Evolutionary conservation across 2,113 vertebrate species (phyloP).

Genomic region (Fulmarus glacialis): DNA sequence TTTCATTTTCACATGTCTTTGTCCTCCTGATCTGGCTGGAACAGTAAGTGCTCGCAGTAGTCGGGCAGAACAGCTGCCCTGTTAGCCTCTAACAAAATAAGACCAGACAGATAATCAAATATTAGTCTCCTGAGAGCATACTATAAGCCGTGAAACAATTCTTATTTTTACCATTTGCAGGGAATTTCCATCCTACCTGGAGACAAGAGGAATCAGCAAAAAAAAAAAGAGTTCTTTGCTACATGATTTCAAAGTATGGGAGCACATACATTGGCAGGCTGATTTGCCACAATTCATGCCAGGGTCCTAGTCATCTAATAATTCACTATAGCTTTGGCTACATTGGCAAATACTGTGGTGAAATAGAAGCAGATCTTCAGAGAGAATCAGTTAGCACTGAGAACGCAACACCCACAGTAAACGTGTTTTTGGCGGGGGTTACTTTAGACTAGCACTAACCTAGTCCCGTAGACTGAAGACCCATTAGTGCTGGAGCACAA

Average conservation of each 20-base stretch:
- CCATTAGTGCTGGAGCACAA: not conserved
- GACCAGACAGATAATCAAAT: constrained; percentile 34
- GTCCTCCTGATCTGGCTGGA: constrained; percentile 49
- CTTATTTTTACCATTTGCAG: not conserved
- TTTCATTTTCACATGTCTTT: constrained; percentile 56
- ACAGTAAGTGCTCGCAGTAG: constrained; percentile 38
- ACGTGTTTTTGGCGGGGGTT: not conserved
- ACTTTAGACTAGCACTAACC: not conserved
- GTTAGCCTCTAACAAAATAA: constrained; percentile 34
- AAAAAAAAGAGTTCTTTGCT: not conserved
- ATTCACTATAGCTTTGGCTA: not conserved
- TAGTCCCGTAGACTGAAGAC: not conserved
- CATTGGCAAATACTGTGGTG: not conserved
- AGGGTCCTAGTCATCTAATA: not conserved
- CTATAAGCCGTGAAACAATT: not conserved
- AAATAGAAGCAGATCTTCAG: not conserved
- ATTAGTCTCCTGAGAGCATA: not conserved
- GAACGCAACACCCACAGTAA: not conserved
- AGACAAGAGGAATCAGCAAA: not conserved
- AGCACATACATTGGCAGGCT: not conserved
- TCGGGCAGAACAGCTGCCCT: not conserved
- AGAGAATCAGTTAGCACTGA: not conserved
- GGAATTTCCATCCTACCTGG: not conserved
- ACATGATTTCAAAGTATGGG: not conserved
- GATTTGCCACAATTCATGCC: not conserved